Percentiles rank a stretch among this genome's conserved stretches.
phyloP scores from a whole-genome alignment of 1,140 invertebrate species.

The Leptinotarsa lineolata region DNA sequence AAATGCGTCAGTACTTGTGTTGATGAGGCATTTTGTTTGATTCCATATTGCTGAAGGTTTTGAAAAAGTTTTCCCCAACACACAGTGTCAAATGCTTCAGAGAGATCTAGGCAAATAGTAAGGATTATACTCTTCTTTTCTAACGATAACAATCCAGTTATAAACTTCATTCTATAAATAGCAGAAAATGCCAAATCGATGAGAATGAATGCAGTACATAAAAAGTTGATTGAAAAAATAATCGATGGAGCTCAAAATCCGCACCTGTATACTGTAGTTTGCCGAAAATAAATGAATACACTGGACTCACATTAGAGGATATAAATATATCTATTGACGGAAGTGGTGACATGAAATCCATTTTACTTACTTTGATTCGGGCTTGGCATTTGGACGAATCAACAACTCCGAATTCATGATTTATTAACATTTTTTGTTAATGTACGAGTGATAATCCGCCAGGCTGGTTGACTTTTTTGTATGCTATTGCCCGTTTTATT shows the following conservation, averaged over 20 bases:
- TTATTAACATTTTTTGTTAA: not conserved
- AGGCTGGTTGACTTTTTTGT: not conserved
- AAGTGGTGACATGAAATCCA: constrained; percentile 22
- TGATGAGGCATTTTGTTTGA: no score
- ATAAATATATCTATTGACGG: constrained; percentile 21
- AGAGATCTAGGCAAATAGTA: no score
- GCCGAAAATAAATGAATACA: constrained; percentile 17
- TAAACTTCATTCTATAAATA: no score
- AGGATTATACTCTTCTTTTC: no score
- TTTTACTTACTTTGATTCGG: constrained; percentile 17
- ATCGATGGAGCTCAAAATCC: constrained; percentile 3
- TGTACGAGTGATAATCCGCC: not conserved
- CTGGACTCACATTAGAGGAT: constrained; percentile 22
- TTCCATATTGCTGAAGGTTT: no score
- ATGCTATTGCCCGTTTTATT: not conserved
- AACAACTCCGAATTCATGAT: constrained; percentile 14
- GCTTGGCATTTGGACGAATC: not conserved
- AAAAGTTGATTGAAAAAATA: constrained; percentile 10
- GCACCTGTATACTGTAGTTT: not conserved
- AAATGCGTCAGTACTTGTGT: no score
- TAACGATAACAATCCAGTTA: no score
- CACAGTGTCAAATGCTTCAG: no score
- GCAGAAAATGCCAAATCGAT: no score
- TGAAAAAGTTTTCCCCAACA: no score
- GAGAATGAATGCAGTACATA: no score